Evolutionary conservation across 2,797 vertebrate genomes (phyloP), one percentile per base, ranked within the genome.

Genomic region (Acipenser ruthenus): DNA sequence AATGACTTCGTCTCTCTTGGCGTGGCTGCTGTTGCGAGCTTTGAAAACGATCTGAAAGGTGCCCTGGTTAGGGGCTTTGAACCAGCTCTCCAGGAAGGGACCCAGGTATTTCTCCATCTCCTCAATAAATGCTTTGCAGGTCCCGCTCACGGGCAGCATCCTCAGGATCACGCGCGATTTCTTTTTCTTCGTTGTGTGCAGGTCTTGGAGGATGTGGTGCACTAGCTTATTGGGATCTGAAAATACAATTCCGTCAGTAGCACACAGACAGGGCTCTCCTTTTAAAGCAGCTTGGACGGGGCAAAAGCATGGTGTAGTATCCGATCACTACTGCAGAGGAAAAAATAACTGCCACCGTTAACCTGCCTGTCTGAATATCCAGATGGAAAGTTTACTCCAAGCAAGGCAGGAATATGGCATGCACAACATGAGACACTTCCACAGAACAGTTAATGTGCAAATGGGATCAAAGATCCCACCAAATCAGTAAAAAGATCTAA

Each of bases 41-140:
- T 98, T 99, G 79, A 94, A 99, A 55, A 91, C 90, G 64, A 99
- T 94, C 83, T 96, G 92, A 75, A 91, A 98, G 67, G 93, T 94
- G 7, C 89, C 92, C 62, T 88, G 88, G 71, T 88, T 93, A 12
- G 95, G 96, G 18, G 82, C 83, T 86, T 93, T 94, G 83, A 99
- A 99, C 94, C 95, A 98, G 1, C 93, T 92, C 80, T 95, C 90
- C 78, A 99, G 84, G 83, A 93, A 97, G 0, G 82, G 89, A 70
- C 88, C 87, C 0, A 96, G 78, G 47, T 93, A 97, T 70, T 88
- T 94, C 74, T 95, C 83, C 86, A 97, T 94, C 77, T 98, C 96
- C 50, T 96, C 95, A 72, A 92, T 84, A 74, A 94, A 98, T 70
- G 95, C 94, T 72, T 90, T 94, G 75, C 96, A 99, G 0, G 96